Evolutionary conservation across 2,113 vertebrate genomes (phyloP).

Genomic region (Bufo bufo): DNA sequence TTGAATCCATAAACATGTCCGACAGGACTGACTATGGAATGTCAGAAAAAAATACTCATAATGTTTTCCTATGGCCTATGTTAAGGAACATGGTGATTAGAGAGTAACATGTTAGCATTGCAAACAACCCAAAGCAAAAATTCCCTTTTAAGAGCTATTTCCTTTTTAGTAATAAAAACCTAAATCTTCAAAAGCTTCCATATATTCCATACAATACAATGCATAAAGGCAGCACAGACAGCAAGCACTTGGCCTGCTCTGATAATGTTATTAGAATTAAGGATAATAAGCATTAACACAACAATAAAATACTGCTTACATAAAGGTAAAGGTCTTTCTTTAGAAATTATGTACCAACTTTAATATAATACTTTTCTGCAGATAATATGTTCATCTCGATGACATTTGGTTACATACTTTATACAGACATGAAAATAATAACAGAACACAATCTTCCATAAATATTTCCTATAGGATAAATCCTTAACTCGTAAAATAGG

Average conservation of each 20-base stretch:
- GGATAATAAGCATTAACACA: conserved; percentile 35
- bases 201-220: conserved; percentile 31
- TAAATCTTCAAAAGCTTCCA: conserved; percentile 20
- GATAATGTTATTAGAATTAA: conserved; percentile 38
- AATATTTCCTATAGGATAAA: conserved; percentile 58
- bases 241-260: background rate
- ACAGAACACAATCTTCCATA: conserved; percentile 55
- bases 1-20: conserved; percentile 18
- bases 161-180: conserved; percentile 10
- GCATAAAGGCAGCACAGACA: conserved; percentile 19
- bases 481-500: conserved; percentile 49
- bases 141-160: conserved; percentile 39
- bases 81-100: background rate
- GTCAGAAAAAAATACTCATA: background rate
- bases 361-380: conserved; percentile 53
- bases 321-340: conserved; percentile 52
- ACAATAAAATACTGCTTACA: conserved; percentile 50
- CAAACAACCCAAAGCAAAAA: conserved; percentile 6
- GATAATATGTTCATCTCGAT: conserved; percentile 58
- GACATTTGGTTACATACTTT: conserved; percentile 56
- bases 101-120: background rate
- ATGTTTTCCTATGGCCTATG: background rate
- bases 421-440: conserved; percentile 49
- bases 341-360: conserved; percentile 57
- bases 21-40: conserved; percentile 8